Evolutionary conservation across 1,140 invertebrate genomes (phyloP), one percentile per base, ranked within the genome.

Genomic region (Calycopis cecrops): DNA sequence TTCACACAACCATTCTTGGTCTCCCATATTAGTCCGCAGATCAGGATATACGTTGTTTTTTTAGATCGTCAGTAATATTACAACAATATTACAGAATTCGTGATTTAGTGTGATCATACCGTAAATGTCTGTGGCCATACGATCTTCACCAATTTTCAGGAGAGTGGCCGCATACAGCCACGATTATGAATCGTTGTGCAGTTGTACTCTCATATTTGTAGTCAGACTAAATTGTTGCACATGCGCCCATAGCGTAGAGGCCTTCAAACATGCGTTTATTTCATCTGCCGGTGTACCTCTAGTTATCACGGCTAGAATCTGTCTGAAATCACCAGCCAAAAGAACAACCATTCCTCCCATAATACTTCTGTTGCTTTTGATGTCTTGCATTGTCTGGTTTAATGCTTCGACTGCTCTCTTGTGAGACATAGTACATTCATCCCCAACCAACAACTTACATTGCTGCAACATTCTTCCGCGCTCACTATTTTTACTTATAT

Each of bases 271-370:
- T 48, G 76, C 67, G 64, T 86, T 85, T 21, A 89, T 48, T 76
- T 87, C 78, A 70, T 90, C 77, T 55, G 81, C 82, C 48, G 62
- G 55, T 11, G 82, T 89, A 58, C 67, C 76, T 67, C 73, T 65
- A 42, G 63, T 57, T 17, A 89, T 79, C 4, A 90, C 77, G 3
- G 85, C 85, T 17, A 90, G 59, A n/a, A 71, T 89, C 71, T 90
- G 86, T 48, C 86, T 57, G 66, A 90, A 91, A 74, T 90, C 85
- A 42, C 88, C 88, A 34, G 65, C 62, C 8, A 70, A 53, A 6
- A 67, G 34, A 9, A 72, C 60, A 0, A 67, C 60, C 52, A 67
- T 53, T 17, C 62, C 63, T 34, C 69, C 63, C 61, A 71, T 62
- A 0, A 68, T 28, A 50, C 8, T 55, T n/a, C 1, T 42, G 14